phyloP scores from a whole-genome alignment of 2,113 vertebrate species.

The Plotosus lineatus region DNA sequence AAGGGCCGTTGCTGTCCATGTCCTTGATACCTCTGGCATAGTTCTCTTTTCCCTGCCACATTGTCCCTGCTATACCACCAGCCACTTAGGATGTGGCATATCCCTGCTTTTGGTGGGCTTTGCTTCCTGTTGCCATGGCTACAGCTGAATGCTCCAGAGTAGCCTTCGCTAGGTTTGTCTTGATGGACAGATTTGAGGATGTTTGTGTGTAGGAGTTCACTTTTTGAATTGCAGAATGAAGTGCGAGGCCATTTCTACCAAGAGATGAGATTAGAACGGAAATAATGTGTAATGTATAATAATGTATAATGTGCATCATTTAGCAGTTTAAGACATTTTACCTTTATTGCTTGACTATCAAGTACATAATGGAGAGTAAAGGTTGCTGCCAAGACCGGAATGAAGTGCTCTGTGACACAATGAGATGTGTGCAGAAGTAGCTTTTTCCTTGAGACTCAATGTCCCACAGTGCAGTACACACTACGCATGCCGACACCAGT shows the following conservation, averaged over 20 bases:
- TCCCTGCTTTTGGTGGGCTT: slow-evolving; percentile 16
- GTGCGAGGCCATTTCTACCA: neutral
- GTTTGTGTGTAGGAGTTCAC: neutral
- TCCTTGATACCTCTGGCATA: neutral
- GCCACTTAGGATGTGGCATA: neutral
- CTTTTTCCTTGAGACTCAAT: neutral
- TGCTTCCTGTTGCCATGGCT: slow-evolving; percentile 55
- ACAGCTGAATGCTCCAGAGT: slow-evolving; percentile 34
- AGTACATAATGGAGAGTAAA: too few species aligned
- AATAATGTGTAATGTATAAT: too few species aligned
- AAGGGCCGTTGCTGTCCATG: too few species aligned
- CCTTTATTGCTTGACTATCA: neutral
- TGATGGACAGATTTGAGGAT: slow-evolving; percentile 1
- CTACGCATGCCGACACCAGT: neutral
- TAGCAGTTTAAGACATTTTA: neutral
- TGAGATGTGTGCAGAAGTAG: too few species aligned
- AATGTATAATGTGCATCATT: too few species aligned
- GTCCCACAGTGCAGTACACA: neutral
- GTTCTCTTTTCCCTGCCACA: neutral
- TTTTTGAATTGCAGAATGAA: neutral
- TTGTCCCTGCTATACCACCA: neutral
- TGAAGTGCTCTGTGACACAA: neutral
- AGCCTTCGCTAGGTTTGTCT: slow-evolving; percentile 22
- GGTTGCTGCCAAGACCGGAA: neutral
- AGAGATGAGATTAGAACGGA: neutral